These are phyloP conservation scores for Spodoptera exigua DNA, from an alignment of 2,888 invertebrate species.

Conservation along the genomic window DNA sequence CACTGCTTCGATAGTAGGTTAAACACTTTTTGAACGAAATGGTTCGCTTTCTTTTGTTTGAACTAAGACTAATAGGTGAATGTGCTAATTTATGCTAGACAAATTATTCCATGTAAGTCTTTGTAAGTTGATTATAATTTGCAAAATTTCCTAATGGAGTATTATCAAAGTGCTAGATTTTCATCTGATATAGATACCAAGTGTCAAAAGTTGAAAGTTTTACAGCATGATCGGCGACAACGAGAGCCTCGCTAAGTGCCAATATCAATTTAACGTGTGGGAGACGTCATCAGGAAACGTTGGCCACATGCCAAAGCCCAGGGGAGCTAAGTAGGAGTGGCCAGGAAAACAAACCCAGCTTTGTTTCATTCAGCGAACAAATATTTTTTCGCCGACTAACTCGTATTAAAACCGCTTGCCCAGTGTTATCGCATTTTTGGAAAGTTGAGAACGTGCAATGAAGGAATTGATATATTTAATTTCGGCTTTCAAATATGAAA, in stretches of 20 bases:
- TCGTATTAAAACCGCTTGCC: conserved; percentile 52
- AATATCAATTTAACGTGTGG: conserved; percentile 83
- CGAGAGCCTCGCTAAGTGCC: conserved; percentile 74
- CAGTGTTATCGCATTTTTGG: conserved; percentile 26
- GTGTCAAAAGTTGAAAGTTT: conserved; percentile 64
- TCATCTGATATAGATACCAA: conserved; percentile 31
- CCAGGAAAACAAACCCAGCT: conserved; percentile 69
- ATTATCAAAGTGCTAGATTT: conserved; percentile 23
- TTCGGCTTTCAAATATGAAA: conserved; percentile 9
- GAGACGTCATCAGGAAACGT: conserved; percentile 75
- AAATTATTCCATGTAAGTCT: too few species aligned
- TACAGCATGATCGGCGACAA: conserved; percentile 69
- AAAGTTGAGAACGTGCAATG: conserved; percentile 19
- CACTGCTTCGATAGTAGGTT: conserved; percentile 1
- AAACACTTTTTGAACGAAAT: neutral
- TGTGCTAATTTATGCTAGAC: too few species aligned
- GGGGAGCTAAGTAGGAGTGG: conserved; percentile 70
- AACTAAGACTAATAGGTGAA: too few species aligned
- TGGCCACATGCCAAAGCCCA: conserved; percentile 72
- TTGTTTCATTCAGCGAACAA: conserved; percentile 60
- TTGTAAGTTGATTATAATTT: conserved; percentile 15
- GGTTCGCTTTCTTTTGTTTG: neutral
- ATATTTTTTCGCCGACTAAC: conserved; percentile 58
- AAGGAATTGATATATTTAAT: neutral
- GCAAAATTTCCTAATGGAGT: conserved; percentile 12